Evolutionary conservation across 2,113 vertebrate species (phyloP), one percentile per base, ranked within the genome.

Genomic region (Aegotheles bennettii): DNA sequence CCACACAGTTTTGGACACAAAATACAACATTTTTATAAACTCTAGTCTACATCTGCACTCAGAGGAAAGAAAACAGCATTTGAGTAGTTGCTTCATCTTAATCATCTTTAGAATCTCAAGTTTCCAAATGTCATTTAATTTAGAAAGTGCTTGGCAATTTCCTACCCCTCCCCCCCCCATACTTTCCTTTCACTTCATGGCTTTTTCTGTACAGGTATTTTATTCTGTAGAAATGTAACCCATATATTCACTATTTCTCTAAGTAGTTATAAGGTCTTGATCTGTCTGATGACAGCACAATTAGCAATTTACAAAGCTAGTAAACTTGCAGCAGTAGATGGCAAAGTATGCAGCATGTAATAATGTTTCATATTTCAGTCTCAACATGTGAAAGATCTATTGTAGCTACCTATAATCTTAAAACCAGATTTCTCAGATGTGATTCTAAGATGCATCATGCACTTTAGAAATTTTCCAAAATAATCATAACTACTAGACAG

Each of bases 1-100:
- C 35, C 1, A 8, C 8, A 8, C 23, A 14, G 3, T 45, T 56
- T 24, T 31, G 4, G 14, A 15, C 7, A 8, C 3, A 35, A 25
- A 51, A 10, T 0, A 2, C 2, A 1, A 3, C 4, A 2, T 5
- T 28, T 67, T 38, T 48, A 8, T 13, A 7, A 65, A 5, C 1
- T 61, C 5, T 18, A 31, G 1, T 45, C 2, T 23, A 6, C 5
- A 48, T 11, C 5, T 64, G 1, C 17, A 25, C 4, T 82, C 3
- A 19, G 9, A 35, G 12, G 4, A 12, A 38, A 54, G 5, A 15
- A 11, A 29, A n/a, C 4, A 8, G 6, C 1, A 7, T 35, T 65
- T 51, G 24, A 63, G 13, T 3, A 40, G 1, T 47, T 60, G 3
- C 3, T 2, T 59, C 2, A 17, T 18, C 14, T 48, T 59, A 18